Conservation (phyloP, 1,140 invertebrate genomes). For the Drosophila subpulchrella region DNA sequence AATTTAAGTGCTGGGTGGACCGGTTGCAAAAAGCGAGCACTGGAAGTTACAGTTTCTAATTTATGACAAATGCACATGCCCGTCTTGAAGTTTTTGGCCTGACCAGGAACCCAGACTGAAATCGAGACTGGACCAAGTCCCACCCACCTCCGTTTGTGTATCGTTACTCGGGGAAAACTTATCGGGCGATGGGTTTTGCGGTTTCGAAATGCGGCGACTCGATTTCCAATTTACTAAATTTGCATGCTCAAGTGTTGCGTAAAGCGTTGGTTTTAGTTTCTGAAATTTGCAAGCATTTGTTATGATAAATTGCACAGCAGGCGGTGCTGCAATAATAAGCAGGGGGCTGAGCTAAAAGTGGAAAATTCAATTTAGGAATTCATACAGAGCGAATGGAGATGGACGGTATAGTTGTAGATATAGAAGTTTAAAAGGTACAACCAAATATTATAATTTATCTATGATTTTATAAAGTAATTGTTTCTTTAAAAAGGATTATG, state of each 20-base stretch:
- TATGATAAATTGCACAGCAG: slow-evolving; percentile 63
- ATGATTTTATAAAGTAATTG: too few species aligned
- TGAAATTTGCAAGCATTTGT: slow-evolving; percentile 36
- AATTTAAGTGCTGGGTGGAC: slow-evolving; percentile 70
- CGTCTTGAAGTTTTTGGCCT: slow-evolving; percentile 69
- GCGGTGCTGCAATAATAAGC: slow-evolving; percentile 11
- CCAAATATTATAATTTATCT: too few species aligned
- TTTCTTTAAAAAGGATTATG: too few species aligned
- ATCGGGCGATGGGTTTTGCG: slow-evolving; percentile 71
- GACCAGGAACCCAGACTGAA: slow-evolving; percentile 38
- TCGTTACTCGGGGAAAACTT: slow-evolving; percentile 52
- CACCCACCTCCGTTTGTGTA: slow-evolving; percentile 30
- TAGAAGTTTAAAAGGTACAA: too few species aligned
- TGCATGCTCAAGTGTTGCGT: slow-evolving; percentile 66
- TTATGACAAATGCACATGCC: slow-evolving; percentile 81
- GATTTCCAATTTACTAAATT: slow-evolving; percentile 80
- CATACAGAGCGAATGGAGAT: neutral
- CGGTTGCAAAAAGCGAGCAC: slow-evolving; percentile 33
- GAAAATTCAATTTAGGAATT: slow-evolving; percentile 13
- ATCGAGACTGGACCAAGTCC: slow-evolving; percentile 33
- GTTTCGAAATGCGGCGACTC: slow-evolving; percentile 58
- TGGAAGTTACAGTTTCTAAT: slow-evolving; percentile 78
- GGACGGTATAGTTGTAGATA: too few species aligned
- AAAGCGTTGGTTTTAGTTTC: slow-evolving; percentile 52
- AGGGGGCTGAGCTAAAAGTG: slow-evolving; percentile 9